Conservation (phyloP, 2,797 vertebrate genomes). For the Sebastiscus albofasciatus region DNA sequence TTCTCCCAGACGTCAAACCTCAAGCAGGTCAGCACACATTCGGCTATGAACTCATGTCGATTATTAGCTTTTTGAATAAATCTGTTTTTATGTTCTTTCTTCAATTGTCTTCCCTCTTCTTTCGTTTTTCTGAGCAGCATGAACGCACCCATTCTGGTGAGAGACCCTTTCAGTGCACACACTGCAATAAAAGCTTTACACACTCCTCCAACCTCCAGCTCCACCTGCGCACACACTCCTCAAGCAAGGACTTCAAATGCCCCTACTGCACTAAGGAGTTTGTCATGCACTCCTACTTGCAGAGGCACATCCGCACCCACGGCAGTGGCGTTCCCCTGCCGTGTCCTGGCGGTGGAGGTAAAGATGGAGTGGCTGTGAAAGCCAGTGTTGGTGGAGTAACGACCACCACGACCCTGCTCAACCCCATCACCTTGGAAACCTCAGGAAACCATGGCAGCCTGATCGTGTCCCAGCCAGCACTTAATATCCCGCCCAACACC, state of each 20-base stretch:
- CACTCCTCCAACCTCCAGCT: constrained; percentile 92
- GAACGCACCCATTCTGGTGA: constrained; percentile 93
- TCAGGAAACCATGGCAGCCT: constrained; percentile 82
- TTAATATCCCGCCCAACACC: constrained; percentile 87
- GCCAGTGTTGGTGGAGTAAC: constrained; percentile 76
- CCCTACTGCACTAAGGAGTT: constrained; percentile 90
- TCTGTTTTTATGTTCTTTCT: neutral
- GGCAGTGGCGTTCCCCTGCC: constrained; percentile 42
- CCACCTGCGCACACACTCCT: constrained; percentile 92
- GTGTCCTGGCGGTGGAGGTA: constrained; percentile 44
- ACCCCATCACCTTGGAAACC: constrained; percentile 86
- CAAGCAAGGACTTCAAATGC: constrained; percentile 90
- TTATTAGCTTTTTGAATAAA: neutral
- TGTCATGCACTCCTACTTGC: constrained; percentile 93
- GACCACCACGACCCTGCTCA: constrained; percentile 79
- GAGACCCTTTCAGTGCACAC: constrained; percentile 89
- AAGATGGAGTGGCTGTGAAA: constrained; percentile 77
- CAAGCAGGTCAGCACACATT: constrained; percentile 77
- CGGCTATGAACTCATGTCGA: neutral
- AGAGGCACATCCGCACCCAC: constrained; percentile 92
- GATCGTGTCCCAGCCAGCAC: constrained; percentile 85
- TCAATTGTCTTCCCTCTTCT: neutral
- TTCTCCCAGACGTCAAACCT: constrained; percentile 95
- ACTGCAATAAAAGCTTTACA: constrained; percentile 90
- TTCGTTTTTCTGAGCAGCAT: constrained; percentile 78